A percentile compares a stretch with the other conserved stretches of the same genome.
phyloP scores from a whole-genome alignment of 2,797 vertebrate genomes.

The Spinibarbus caldwelli region DNA sequence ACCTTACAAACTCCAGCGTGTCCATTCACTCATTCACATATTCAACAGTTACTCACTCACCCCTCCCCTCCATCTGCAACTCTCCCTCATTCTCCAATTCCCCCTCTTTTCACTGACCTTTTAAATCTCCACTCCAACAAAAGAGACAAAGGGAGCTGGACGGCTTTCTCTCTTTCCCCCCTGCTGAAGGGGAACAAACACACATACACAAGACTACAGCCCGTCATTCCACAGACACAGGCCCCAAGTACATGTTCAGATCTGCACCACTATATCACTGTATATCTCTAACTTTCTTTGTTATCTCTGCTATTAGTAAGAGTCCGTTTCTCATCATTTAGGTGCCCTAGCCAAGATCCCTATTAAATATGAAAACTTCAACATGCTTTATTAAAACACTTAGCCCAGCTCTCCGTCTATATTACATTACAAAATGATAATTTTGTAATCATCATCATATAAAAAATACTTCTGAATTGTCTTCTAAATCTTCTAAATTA shows the following conservation, averaged over 20 bases:
- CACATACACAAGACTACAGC: constrained; percentile 22
- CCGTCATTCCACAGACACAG: neutral
- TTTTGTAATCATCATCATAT: neutral
- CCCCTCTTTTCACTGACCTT: constrained; percentile 58
- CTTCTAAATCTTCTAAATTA: neutral
- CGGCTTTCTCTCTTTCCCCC: constrained; percentile 51
- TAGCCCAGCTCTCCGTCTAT: neutral
- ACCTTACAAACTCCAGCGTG: constrained; percentile 21
- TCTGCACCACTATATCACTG: neutral
- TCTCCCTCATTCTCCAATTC: constrained; percentile 25
- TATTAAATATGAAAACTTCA: neutral
- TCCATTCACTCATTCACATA: constrained; percentile 29
- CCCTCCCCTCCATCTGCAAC: constrained; percentile 35
- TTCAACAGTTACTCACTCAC: constrained; percentile 41
- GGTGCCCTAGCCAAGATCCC: neutral
- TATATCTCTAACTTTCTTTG: neutral
- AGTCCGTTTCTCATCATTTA: neutral
- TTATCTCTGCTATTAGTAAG: neutral
- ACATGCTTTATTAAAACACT: neutral
- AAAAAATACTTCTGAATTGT: no score
- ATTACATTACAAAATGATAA: neutral
- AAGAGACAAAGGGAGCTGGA: constrained; percentile 53
- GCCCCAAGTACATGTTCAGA: constrained; percentile 7
- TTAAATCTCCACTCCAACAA: constrained; percentile 59
- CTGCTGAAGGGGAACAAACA: constrained; percentile 48